Evolutionary conservation across 2,113 vertebrate genomes (phyloP).

Genomic region (Callithrix jacchus): DNA sequence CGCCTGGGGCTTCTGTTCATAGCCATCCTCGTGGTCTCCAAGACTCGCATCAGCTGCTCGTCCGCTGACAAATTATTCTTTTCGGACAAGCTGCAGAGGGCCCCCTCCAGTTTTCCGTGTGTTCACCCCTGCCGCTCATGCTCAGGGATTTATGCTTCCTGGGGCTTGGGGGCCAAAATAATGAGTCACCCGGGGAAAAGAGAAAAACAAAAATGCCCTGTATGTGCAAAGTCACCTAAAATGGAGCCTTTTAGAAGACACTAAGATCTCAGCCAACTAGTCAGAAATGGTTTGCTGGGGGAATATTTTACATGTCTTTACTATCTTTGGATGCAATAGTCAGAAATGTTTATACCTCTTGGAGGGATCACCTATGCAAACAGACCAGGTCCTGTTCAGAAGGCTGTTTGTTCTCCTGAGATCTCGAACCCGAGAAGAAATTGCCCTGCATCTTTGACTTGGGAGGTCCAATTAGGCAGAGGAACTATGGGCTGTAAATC

Average conservation of each 20-base stretch:
- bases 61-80: conserved; percentile 55
- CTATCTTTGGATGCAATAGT: not conserved
- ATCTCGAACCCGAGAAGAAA: not conserved
- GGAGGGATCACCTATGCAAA: not conserved
- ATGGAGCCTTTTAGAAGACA: not conserved
- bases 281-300: not conserved
- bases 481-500: not conserved
- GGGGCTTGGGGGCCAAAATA: conserved; percentile 5
- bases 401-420: not conserved
- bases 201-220: conserved; percentile 41
- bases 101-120: conserved; percentile 49
- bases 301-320: not conserved
- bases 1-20: conserved; percentile 72
- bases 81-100: conserved; percentile 55
- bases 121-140: not conserved
- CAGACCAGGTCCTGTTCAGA: not conserved
- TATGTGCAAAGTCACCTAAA: not conserved
- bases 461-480: not conserved
- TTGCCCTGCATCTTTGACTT: not conserved
- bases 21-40: conserved; percentile 67
- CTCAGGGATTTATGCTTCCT: conserved; percentile 36
- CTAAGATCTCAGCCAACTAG: not conserved
- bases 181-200: conserved; percentile 9
- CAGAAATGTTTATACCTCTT: not conserved
- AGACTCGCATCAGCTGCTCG: conserved; percentile 41